Evolutionary conservation across 2,797 vertebrate genomes (phyloP).

Genomic region (Glyptemys insculpta): DNA sequence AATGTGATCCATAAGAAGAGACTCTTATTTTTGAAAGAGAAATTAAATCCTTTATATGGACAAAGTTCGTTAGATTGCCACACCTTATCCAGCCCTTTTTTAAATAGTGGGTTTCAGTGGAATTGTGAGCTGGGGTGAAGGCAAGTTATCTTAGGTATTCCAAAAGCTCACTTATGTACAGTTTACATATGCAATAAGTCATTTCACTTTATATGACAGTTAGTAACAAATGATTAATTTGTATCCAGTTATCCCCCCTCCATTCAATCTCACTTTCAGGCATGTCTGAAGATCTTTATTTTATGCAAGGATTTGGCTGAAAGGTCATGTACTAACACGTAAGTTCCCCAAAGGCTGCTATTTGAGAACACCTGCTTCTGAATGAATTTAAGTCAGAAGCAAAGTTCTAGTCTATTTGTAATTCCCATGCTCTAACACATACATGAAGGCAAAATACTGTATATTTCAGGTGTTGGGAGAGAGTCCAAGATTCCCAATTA

Average conservation of each 20-base stretch:
- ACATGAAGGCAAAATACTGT: accelerated
- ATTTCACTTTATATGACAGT: background rate
- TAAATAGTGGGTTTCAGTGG: background rate
- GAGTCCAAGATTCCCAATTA: background rate
- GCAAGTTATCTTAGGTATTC: background rate
- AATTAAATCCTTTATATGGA: background rate
- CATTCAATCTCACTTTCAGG: background rate
- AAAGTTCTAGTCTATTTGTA: background rate
- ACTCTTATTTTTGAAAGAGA: constrained; percentile 20
- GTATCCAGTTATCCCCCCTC: background rate
- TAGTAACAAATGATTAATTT: background rate
- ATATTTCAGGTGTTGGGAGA: background rate
- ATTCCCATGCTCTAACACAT: background rate
- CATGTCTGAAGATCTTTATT: background rate
- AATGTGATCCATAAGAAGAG: constrained; percentile 13
- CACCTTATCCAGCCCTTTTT: background rate
- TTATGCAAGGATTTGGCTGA: background rate
- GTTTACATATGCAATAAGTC: accelerated
- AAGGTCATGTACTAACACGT: accelerated
- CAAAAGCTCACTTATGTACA: background rate
- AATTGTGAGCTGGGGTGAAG: background rate
- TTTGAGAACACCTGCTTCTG: background rate
- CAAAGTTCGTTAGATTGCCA: background rate
- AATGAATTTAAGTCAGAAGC: background rate
- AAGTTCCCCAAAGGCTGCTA: background rate